Base-by-base conservation (phyloP, 2,797 vertebrate genomes). In the Pogonophryne albipinna region DNA sequence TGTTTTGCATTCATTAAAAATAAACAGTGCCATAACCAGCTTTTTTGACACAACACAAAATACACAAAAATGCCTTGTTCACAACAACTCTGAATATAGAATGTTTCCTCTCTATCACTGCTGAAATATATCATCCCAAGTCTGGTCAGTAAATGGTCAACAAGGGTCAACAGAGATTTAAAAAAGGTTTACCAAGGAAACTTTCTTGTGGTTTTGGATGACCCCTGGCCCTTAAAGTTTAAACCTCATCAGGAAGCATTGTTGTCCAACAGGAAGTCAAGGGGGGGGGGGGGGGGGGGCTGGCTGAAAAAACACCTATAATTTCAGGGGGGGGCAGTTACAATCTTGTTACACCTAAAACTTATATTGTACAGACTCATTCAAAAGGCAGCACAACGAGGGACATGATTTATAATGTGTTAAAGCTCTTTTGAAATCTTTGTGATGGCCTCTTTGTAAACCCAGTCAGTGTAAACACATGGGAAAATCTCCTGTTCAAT, bases 191-290 rank as follows among this genome's bases (percentile, higher is more conserved):
- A 77, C 61, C 1, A 0, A 19, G 67, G 74, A 76, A 78, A 75
- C 41, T 74, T 86, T 83, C 69, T 82, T 31, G 7, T 52, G 66
- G 60, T 58, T 73, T 66, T 23, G 55, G 52, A 58, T 44, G 41
- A 73, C 86, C 59, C 78, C 23, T n/a, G 67, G 10, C 9, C n/a
- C 6, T 27, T 27, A 27, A 3, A 27, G 3, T 27, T 10, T 10
- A 13, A 1, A 38, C 59, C 52, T 74, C 17, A 0, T 58, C 20
- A 46, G 17, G 55, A 23, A 76, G 47, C 31, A 10, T 10, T 15
- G 15, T 4, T 47, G 64, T 44, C 49, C 73, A 78, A 70, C 59
- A 53, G 60, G 51, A 75, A 83, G 69, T 84, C 71, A 85, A 80
- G n/a, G n/a, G n/a, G n/a, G n/a, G n/a, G n/a, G n/a, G n/a, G 23